Percentiles rank a stretch among this genome's conserved stretches.
Evolutionary conservation across 2,888 invertebrate genomes (phyloP).

Genomic region (Oeneis ivallda): DNA sequence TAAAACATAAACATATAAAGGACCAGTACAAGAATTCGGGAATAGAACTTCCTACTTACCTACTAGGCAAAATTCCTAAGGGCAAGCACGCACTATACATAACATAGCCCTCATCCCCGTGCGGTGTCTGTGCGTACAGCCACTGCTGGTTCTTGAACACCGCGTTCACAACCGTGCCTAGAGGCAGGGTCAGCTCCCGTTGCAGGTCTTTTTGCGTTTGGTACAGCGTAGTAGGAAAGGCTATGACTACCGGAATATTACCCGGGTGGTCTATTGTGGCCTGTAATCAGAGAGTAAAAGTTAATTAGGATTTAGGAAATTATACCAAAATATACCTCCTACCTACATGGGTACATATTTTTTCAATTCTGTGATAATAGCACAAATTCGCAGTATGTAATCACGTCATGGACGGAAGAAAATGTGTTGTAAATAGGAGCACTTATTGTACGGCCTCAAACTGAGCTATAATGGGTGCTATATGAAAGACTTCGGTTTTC

Average conservation of each 20-base stretch:
- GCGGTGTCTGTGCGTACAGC: conserved; percentile 93
- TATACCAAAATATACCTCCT: neutral
- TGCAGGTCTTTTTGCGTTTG: conserved; percentile 87
- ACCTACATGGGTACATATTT: too few species aligned
- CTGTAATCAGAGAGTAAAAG: conserved; percentile 61
- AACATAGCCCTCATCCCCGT: conserved; percentile 92
- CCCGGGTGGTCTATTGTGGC: conserved; percentile 90
- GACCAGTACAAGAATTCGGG: too few species aligned
- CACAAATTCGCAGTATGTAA: too few species aligned
- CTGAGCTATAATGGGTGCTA: too few species aligned
- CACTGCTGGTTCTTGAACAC: conserved; percentile 92
- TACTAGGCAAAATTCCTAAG: conserved; percentile 86
- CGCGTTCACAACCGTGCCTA: conserved; percentile 93
- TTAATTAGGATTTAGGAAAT: neutral
- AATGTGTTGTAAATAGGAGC: too few species aligned
- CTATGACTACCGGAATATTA: conserved; percentile 91
- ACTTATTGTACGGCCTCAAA: too few species aligned
- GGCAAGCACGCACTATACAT: conserved; percentile 89
- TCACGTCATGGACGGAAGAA: too few species aligned
- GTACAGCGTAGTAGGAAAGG: conserved; percentile 87
- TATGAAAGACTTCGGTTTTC: too few species aligned
- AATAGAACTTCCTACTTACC: conserved; percentile 45
- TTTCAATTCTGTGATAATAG: too few species aligned
- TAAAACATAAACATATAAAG: too few species aligned
- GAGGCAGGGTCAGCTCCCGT: conserved; percentile 85